These are phyloP conservation scores for Triplophysa bombifrons DNA, from an alignment of 2,797 vertebrate species.

Conservation along the genomic window DNA sequence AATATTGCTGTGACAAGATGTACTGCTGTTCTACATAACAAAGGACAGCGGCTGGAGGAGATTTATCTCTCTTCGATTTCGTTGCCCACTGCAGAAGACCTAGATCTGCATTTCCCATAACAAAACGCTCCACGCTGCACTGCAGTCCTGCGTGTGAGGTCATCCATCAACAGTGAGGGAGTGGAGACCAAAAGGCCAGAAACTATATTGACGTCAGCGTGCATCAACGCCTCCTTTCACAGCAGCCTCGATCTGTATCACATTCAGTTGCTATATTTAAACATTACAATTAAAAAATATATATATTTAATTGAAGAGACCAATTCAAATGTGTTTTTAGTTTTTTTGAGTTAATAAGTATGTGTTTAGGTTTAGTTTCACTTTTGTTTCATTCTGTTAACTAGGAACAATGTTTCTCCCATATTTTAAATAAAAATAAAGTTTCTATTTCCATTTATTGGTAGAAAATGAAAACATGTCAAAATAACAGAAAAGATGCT, in stretches of 20 bases:
- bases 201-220: conserved; percentile 9
- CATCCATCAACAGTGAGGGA: conserved; percentile 46
- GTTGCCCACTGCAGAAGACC: conserved; percentile 15
- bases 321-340: too few species aligned
- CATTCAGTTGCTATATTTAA: too few species aligned
- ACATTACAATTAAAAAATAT: too few species aligned
- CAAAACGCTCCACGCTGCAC: conserved; percentile 37
- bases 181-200: conserved; percentile 19
- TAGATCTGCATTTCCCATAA: conserved; percentile 40
- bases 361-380: too few species aligned
- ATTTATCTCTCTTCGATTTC: conserved; percentile 60
- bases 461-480: too few species aligned
- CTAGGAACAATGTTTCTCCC: too few species aligned
- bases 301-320: too few species aligned
- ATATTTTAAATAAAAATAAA: too few species aligned
- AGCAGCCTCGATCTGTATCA: background rate
- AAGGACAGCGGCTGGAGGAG: conserved; percentile 31
- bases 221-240: background rate
- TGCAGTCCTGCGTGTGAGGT: conserved; percentile 20
- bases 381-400: too few species aligned
- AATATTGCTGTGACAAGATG: conserved; percentile 57
- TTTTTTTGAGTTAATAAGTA: too few species aligned
- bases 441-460: too few species aligned
- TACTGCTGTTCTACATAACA: conserved; percentile 58
- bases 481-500: too few species aligned